Conservation (phyloP, 2,113 vertebrate genomes). For the Oncorhynchus clarkii region DNA sequence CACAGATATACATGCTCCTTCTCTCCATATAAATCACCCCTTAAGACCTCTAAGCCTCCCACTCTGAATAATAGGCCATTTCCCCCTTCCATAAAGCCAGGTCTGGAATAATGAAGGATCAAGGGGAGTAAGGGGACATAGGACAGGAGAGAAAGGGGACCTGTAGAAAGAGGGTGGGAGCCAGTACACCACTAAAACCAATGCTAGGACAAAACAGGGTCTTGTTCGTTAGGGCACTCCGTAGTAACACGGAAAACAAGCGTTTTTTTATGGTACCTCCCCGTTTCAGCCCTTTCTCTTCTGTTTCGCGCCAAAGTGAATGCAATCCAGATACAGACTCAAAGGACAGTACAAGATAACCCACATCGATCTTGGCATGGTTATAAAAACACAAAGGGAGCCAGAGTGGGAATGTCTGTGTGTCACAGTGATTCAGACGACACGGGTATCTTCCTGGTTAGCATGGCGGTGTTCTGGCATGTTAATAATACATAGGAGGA, state of each 20-base stretch:
- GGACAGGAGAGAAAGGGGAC: conserved; percentile 50
- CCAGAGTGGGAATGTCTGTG: not conserved
- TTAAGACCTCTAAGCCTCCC: conserved; percentile 68
- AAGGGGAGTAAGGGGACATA: conserved; percentile 24
- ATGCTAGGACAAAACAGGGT: conserved; percentile 35
- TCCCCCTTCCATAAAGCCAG: conserved; percentile 48
- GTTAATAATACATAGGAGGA: conserved; percentile 49
- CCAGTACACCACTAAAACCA: not conserved
- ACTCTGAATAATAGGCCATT: conserved; percentile 64
- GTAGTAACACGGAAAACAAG: conserved; percentile 1
- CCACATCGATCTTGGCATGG: not conserved
- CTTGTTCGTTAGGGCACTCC: conserved; percentile 17
- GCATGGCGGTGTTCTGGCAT: conserved; percentile 15
- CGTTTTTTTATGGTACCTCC: not conserved
- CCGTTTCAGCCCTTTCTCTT: too few species aligned
- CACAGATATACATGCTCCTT: conserved; percentile 50
- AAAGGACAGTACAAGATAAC: too few species aligned
- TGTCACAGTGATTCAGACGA: conserved; percentile 12
- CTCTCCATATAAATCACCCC: conserved; percentile 64
- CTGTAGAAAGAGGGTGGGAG: conserved; percentile 47
- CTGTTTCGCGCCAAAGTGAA: not conserved
- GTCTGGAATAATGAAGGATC: conserved; percentile 68
- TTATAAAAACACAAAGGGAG: too few species aligned
- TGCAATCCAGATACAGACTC: too few species aligned
- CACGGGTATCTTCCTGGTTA: not conserved